A percentile compares a stretch with the other conserved stretches of the same genome.
Evolutionary conservation across 2,888 invertebrate genomes (phyloP).

Genomic region (Strigamia crassipes): DNA sequence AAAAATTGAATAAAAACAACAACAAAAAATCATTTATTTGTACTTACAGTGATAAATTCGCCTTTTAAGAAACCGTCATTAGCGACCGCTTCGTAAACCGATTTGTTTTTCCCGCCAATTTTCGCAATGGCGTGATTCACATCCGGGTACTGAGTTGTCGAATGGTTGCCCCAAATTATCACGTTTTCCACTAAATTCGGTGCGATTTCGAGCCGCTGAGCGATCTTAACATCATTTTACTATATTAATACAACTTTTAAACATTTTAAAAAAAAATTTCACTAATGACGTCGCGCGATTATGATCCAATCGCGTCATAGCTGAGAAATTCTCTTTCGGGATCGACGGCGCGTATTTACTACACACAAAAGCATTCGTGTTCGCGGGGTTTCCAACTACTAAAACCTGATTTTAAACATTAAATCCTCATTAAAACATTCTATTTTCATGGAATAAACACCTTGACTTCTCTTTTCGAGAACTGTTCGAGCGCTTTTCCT

Average conservation of each 20-base stretch:
- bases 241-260: background rate
- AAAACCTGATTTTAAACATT: constrained; percentile 59
- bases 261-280: background rate
- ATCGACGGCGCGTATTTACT: constrained; percentile 95
- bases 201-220: constrained; percentile 59
- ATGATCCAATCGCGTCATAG: constrained; percentile 97
- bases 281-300: constrained; percentile 91
- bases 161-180: constrained; percentile 99
- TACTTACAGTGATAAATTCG: constrained; percentile 74
- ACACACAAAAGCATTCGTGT: constrained; percentile 96
- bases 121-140: constrained; percentile 70
- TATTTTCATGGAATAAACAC: constrained; percentile 60
- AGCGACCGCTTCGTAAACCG: constrained; percentile 73
- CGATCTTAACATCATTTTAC: constrained; percentile 58
- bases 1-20: no score
- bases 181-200: constrained; percentile 83
- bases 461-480: constrained; percentile 90
- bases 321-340: constrained; percentile 93
- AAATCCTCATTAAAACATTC: no score
- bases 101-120: constrained; percentile 65
- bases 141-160: constrained; percentile 98
- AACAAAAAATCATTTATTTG: no score
- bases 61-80: constrained; percentile 81
- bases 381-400: constrained; percentile 99
- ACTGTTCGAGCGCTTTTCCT: constrained; percentile 84